Base-by-base conservation (phyloP, 1,140 invertebrate species). In the Pogonus chalceus region DNA sequence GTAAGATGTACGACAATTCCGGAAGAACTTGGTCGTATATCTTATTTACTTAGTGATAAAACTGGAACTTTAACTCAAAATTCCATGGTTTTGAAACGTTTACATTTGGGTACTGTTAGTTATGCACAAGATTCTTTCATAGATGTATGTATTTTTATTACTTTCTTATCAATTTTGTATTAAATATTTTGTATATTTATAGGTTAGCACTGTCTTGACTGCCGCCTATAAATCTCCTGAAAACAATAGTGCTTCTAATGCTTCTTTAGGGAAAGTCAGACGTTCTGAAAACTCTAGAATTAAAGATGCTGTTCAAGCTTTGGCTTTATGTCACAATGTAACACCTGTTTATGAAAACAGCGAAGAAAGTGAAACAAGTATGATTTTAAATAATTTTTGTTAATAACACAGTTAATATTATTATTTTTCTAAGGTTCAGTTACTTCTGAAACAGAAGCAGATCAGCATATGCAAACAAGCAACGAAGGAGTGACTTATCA, bases 31-130 rank as follows among this genome's bases (percentile, higher is more conserved):
- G 95, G 95, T 0, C 74, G 96, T 48, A 95, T 99, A 60, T 90
- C 88, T 1, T 99, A 98, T 72, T 74, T 99, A 43, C 71, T 99
- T 1, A 93, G 91, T 0, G 97, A 99, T 69, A 99, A 99, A 76
- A 99, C 96, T 0, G 97, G 96, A 2, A 99, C 97, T 0, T 74
- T 99, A 2, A 99, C 97, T 0, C 93, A 97, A 71, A 99, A 99
- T 73, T 94, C 96, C 68, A 99, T 99, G 97, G 86, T 96, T 1
- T 94, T 98, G 64, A 96, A 96, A 66, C 89, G 91, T 62, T 74
- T 98, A 2, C 93, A 96, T 69, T 69, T 97, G 1, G 93, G 92
- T 2, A 92, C 90, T 43, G 88, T 88, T 1, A 84, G 89, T 22
- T 96, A 90, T 69, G 82, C 87, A 26, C 79, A 84, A 48, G 90